Evolutionary conservation across 2,888 invertebrate genomes (phyloP).

Genomic region (Drosophila borealis): DNA sequence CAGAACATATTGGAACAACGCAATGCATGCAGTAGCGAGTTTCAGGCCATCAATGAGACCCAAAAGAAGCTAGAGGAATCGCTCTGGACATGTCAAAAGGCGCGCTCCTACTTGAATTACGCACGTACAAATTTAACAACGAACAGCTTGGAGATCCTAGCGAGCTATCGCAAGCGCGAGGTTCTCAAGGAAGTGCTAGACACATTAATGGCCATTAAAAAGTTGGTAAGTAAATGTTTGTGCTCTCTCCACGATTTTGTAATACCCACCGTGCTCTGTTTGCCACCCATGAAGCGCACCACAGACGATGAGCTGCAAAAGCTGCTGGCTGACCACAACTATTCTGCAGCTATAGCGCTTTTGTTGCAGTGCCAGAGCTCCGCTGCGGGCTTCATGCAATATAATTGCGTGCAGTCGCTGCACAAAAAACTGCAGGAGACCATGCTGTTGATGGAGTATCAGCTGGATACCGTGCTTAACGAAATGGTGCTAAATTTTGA

Average conservation of each 20-base stretch:
- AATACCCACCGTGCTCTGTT: neutral
- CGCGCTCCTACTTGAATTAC: slow-evolving; percentile 89
- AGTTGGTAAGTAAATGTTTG: slow-evolving; percentile 85
- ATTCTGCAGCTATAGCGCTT: slow-evolving; percentile 95
- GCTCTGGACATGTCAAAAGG: slow-evolving; percentile 89
- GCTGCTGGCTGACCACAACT: slow-evolving; percentile 93
- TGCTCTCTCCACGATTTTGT: neutral
- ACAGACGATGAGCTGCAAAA: slow-evolving; percentile 94
- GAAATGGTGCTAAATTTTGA: slow-evolving; percentile 90
- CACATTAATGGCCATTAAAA: slow-evolving; percentile 92
- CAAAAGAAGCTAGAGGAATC: slow-evolving; percentile 90
- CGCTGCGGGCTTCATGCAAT: slow-evolving; percentile 93
- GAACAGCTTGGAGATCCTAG: slow-evolving; percentile 94
- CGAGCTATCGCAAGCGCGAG: slow-evolving; percentile 95
- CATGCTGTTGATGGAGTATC: slow-evolving; percentile 95
- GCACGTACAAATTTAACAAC: slow-evolving; percentile 94
- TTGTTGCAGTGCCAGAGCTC: slow-evolving; percentile 94
- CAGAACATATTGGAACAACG: slow-evolving; percentile 97
- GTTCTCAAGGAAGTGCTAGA: slow-evolving; percentile 92
- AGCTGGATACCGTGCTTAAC: slow-evolving; percentile 93
- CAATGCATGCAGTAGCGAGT: slow-evolving; percentile 93
- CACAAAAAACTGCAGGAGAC: slow-evolving; percentile 95
- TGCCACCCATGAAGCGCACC: slow-evolving; percentile 78
- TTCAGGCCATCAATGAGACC: slow-evolving; percentile 90
- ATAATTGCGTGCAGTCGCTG: slow-evolving; percentile 95